Evolutionary conservation across 2,113 vertebrate species (phyloP), one percentile per base, ranked within the genome.

Genomic region (Astur gentilis): DNA sequence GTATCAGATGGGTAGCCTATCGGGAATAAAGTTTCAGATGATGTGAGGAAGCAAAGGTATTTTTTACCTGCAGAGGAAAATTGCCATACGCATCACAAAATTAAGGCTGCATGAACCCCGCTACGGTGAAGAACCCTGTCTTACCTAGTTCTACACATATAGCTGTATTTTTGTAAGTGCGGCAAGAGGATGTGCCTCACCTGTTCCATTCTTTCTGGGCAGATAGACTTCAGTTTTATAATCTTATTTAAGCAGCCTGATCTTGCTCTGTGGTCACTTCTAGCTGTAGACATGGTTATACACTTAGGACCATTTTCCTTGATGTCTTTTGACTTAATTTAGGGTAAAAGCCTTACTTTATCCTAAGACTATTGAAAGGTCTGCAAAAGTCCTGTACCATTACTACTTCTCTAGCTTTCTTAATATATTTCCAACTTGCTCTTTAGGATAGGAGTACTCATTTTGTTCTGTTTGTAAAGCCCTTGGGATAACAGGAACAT

Each of bases 71-170:
- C 34, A 47, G 50, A 23, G 29, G 29, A 45, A 66, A 76, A 49
- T 32, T 36, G 40, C 25, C 22, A 10, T 66, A 40, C 32, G 14
- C 17, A 42, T 89, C 9, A 52, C 29, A 45, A 71, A 60, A 11
- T 26, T 45, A 40, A 60, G 57, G 44, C 44, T 1, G 0, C 16
- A 3, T 16, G 36, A 83, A 21, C 11, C 20, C 11, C 9, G 5
- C 16, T 47, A 61, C 14, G 31, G 29, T 67, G 38, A 75, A 21
- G 25, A 54, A 40, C 11, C 36, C 6, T 58, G 14, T 81, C 32
- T 69, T 32, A 49, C 1, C 26, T 50, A 50, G 19, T n/a, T 50
- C 29, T 64, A 10, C 16, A 7, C 18, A 31, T 36, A 45, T 0
- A 57, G 32, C 22, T 73, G 52, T 67, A 22, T n/a, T 61, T 80